phyloP scores from a whole-genome alignment of 1,140 invertebrate genomes.

The Penaeus chinensis region DNA sequence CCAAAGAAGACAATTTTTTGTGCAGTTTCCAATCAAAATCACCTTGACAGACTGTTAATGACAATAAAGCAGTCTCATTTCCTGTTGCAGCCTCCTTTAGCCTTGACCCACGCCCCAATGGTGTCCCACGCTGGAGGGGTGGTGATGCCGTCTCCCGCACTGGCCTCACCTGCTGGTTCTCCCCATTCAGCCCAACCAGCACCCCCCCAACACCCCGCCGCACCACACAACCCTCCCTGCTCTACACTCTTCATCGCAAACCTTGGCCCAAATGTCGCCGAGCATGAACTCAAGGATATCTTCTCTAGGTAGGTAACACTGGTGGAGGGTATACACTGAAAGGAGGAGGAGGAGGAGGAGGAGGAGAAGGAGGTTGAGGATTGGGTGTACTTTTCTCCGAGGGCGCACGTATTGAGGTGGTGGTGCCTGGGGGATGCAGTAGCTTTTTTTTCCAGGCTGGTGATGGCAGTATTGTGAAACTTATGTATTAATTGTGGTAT shows the following conservation, averaged over 20 bases:
- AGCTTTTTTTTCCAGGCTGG: too few relatives aligned
- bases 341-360: neutral
- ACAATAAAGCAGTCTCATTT: conserved; percentile 28
- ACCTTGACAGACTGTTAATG: too few relatives aligned
- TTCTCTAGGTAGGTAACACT: conserved; percentile 87
- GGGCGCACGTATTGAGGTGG: too few relatives aligned
- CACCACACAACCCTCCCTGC: conserved; percentile 81
- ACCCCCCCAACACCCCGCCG: conserved; percentile 68
- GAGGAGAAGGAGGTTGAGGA: neutral
- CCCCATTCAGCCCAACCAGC: conserved; percentile 78
- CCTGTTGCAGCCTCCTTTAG: conserved; percentile 74
- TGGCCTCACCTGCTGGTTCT: conserved; percentile 88
- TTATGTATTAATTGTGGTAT: too few relatives aligned
- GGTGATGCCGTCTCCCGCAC: conserved; percentile 81
- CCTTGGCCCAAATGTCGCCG: conserved; percentile 93
- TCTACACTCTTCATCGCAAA: conserved; percentile 98
- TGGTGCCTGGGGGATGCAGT: too few relatives aligned
- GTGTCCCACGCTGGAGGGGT: conserved; percentile 61
- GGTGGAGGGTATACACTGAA: neutral
- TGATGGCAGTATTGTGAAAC: too few relatives aligned
- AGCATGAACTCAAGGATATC: conserved; percentile 97
- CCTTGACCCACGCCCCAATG: conserved; percentile 77
- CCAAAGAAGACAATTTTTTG: too few relatives aligned
- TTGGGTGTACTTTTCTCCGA: too few relatives aligned
- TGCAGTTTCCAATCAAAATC: too few relatives aligned